These are phyloP conservation scores for Cyprinodon variegatus DNA, from an alignment of 2,113 vertebrate genomes.

Conservation along the genomic window DNA sequence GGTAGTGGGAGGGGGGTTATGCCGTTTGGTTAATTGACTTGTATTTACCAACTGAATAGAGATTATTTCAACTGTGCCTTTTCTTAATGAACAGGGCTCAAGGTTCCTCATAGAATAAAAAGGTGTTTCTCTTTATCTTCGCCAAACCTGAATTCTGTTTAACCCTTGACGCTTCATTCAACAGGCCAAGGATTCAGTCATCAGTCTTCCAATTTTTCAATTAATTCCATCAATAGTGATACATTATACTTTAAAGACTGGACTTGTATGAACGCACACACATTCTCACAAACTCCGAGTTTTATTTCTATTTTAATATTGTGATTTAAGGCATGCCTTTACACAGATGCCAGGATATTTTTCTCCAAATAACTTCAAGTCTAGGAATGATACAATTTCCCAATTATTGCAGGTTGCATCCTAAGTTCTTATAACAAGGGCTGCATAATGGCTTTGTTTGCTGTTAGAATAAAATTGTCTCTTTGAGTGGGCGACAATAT, in stretches of 20 bases:
- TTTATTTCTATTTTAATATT: neutral
- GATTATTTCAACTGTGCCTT: constrained; percentile 28
- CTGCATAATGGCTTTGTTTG: neutral
- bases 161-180: constrained; percentile 71
- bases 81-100: constrained; percentile 37
- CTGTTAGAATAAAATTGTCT: neutral
- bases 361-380: no score
- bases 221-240: constrained; percentile 55
- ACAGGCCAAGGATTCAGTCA: constrained; percentile 61
- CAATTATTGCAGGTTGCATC: neutral
- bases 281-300: neutral
- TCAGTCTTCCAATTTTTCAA: constrained; percentile 54
- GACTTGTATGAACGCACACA: constrained; percentile 3
- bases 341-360: neutral
- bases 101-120: constrained; percentile 43
- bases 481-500: neutral
- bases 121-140: constrained; percentile 64
- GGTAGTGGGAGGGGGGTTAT: neutral
- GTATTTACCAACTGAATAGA: constrained; percentile 30
- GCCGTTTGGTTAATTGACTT: constrained; percentile 38
- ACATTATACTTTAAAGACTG: constrained; percentile 40
- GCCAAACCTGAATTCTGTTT: constrained; percentile 64
- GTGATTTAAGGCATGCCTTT: neutral
- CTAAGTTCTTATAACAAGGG: neutral
- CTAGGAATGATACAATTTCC: no score